phyloP scores from a whole-genome alignment of 2,888 invertebrate species.

The Zygogramma bicolorata region DNA sequence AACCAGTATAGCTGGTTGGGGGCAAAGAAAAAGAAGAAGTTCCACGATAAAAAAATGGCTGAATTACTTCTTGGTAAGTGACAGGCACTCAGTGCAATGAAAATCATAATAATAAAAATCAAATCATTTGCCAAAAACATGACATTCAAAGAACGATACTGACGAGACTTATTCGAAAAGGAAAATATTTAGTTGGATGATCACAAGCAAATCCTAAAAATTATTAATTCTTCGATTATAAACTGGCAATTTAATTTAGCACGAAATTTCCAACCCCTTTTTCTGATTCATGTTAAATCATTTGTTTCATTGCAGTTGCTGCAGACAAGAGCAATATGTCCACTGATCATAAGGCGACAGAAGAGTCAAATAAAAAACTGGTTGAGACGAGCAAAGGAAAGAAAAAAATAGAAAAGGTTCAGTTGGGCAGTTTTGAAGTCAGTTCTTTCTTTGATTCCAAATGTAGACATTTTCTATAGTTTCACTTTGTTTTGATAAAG shows the following conservation, averaged over 20 bases:
- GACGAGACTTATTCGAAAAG: too few species aligned
- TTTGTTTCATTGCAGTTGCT: background rate
- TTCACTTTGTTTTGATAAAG: too few species aligned
- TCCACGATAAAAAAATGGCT: background rate
- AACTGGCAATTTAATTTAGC: too few species aligned
- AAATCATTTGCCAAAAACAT: background rate
- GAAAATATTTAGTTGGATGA: too few species aligned
- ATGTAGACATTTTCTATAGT: too few species aligned
- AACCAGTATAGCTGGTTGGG: constrained; percentile 1
- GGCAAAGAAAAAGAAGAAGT: background rate
- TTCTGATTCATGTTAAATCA: too few species aligned
- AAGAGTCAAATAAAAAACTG: constrained; percentile 5
- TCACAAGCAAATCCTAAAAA: too few species aligned
- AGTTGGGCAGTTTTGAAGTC: too few species aligned
- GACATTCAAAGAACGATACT: background rate
- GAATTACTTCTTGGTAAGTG: constrained; percentile 4
- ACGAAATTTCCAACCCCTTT: too few species aligned
- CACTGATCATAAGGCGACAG: background rate
- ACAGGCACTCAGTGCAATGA: too few species aligned
- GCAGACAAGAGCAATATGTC: background rate
- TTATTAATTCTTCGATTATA: too few species aligned
- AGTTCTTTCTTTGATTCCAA: too few species aligned
- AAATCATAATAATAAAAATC: background rate
- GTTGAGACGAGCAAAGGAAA: constrained; percentile 8
- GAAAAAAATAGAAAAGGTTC: background rate